phyloP scores from a whole-genome alignment of 2,113 vertebrate species.

The Neodon shergylaensis region DNA sequence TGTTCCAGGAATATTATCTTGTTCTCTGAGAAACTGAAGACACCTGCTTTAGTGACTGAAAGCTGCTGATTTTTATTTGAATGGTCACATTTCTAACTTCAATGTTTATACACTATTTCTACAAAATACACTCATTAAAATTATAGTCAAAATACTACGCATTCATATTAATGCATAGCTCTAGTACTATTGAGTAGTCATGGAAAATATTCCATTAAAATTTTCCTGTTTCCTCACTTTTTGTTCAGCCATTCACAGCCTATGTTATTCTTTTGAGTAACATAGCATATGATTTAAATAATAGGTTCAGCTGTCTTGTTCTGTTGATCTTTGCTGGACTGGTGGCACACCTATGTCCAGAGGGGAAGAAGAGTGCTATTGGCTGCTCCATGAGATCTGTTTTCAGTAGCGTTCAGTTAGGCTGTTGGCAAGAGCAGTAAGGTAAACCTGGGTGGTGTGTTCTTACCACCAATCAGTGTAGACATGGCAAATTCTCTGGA shows the following conservation, averaged over 20 bases:
- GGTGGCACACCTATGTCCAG: not conserved
- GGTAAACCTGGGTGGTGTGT: fast-evolving
- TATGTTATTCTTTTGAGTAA: not conserved
- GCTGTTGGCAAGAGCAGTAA: not conserved
- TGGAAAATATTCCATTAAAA: not conserved
- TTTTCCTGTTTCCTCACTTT: not conserved
- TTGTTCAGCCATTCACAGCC: not conserved
- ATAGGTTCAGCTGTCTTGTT: not conserved
- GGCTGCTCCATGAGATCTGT: not conserved
- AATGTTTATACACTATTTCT: not conserved
- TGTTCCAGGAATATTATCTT: not conserved
- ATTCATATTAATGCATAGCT: not conserved
- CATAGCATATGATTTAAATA: not conserved
- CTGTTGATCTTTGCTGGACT: not conserved
- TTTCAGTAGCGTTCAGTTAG: not conserved
- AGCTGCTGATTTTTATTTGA: not conserved
- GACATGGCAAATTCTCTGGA: not conserved
- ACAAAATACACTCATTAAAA: not conserved
- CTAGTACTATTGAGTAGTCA: not conserved
- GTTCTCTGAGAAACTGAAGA: not conserved
- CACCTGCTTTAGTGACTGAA: not conserved
- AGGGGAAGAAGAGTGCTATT: not conserved
- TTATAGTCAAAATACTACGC: not conserved
- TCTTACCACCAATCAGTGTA: not conserved
- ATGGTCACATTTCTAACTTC: not conserved